Base-by-base conservation (phyloP, 1,140 invertebrate genomes). In the Elysia chlorotica region DNA sequence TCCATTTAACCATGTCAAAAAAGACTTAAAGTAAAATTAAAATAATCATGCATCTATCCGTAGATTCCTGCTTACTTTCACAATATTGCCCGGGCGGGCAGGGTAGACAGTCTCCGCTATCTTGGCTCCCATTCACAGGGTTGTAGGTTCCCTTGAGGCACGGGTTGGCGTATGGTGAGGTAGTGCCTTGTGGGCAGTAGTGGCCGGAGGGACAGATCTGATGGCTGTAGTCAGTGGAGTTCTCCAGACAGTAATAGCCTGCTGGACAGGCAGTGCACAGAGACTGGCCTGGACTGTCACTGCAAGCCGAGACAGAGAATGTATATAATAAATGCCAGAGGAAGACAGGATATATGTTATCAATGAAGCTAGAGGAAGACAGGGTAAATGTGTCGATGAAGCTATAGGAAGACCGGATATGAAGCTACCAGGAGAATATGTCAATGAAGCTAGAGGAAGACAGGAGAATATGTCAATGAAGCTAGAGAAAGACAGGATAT, bases 111-210 rank as follows among this genome's bases (percentile, higher is more conserved):
- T 85, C 85, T 14, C 61, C 70, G 0, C 54, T n/a, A n/a, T 59
- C 75, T 73, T 81, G 74, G 63, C 76, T 79, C 31, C 80, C 80
- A 66, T 76, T 78, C 1, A 75, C 78, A 14, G 85, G 83, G 67
- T 85, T 86, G 73, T 85, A 86, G 35, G 71, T 81, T 19, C 85
- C 85, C 37, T 80, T 85, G 6, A 78, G 76, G 67, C 85, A 86
- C 6, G 85, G 85, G 63, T 76, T 79, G 67, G 81, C 74, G 59
- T 80, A 78, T 1, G 79, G 76, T 59, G 76, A 63, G 31, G 76
- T 79, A 21, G 85, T 86, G 1, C 82, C 83, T 28, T 31, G 35
- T 31, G 84, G 85, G 63, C 85, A 86, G 72, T 85, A 86, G 71
- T 82, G 83, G 10, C 85, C 85, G 1, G 72, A 41, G 17, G 79